A percentile compares a stretch with the other conserved stretches of the same genome.
Evolutionary conservation across 2,888 invertebrate genomes (phyloP).

Genomic region (Brenthis daphne): DNA sequence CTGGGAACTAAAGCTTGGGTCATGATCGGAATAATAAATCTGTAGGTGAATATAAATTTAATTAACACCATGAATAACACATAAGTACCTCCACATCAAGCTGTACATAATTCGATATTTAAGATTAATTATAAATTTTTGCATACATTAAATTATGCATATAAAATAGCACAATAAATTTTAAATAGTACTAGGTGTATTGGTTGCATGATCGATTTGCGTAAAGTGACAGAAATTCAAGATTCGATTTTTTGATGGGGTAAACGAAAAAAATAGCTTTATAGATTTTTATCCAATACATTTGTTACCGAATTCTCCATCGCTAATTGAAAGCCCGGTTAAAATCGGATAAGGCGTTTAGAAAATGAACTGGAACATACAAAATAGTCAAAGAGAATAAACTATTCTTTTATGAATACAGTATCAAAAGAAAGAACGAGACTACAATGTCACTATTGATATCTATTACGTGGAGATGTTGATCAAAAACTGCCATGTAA

Average conservation of each 20-base stretch:
- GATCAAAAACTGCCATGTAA: neutral
- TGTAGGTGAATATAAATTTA: slow-evolving; percentile 13
- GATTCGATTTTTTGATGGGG: too few species aligned
- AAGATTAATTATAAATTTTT: slow-evolving; percentile 2
- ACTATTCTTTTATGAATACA: neutral
- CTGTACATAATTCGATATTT: neutral
- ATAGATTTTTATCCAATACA: too few species aligned
- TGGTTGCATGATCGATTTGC: too few species aligned
- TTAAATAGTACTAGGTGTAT: too few species aligned
- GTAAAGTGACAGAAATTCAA: too few species aligned
- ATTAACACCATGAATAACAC: slow-evolving; percentile 2
- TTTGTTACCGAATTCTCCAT: too few species aligned
- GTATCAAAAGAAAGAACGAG: neutral
- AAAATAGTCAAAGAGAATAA: neutral
- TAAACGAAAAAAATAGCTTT: too few species aligned
- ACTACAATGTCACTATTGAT: neutral
- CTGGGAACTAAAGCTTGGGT: slow-evolving; percentile 9
- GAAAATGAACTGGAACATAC: neutral
- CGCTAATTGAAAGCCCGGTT: too few species aligned
- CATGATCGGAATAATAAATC: slow-evolving; percentile 23
- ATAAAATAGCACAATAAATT: too few species aligned
- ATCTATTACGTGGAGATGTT: neutral
- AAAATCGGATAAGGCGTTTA: too few species aligned
- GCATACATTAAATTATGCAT: too few species aligned
- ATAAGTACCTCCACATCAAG: neutral